Percentiles rank a stretch among this genome's conserved stretches.
phyloP scores from a whole-genome alignment of 1,140 invertebrate genomes.

The Drosophila pallidifrons region DNA sequence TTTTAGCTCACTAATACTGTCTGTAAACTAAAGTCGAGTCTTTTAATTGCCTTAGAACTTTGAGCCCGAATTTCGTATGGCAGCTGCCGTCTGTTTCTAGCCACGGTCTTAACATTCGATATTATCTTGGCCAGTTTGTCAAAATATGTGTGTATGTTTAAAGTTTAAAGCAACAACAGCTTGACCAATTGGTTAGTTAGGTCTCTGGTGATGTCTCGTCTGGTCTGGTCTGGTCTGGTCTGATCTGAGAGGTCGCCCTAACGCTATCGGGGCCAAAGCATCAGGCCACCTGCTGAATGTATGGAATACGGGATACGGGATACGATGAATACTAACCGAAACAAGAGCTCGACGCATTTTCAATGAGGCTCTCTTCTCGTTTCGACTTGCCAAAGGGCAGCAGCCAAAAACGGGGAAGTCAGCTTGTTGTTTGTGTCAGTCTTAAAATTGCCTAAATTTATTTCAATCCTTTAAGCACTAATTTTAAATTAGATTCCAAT shows the following conservation, averaged over 20 bases:
- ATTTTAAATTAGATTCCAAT: conserved; percentile 84
- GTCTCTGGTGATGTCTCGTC: conserved; percentile 5
- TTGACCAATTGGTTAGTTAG: conserved; percentile 46
- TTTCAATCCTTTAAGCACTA: conserved; percentile 82
- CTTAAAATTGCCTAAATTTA: conserved; percentile 75
- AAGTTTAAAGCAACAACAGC: conserved; percentile 24
- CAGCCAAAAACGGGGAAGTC: conserved; percentile 10
- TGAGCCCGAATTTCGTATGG: conserved; percentile 13
- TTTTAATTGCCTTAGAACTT: conserved; percentile 54
- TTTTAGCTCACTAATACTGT: conserved; percentile 1
- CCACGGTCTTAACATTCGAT: conserved; percentile 32
- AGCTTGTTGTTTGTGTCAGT: conserved; percentile 36
- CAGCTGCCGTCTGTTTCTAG: conserved; percentile 45
- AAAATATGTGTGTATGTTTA: conserved; percentile 22
- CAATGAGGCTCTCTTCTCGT: conserved; percentile 57
- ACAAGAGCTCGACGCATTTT: conserved; percentile 68
- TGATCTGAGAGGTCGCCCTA: conserved; percentile 29
- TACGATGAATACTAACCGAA: conserved; percentile 53
- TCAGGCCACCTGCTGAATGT: conserved; percentile 72
- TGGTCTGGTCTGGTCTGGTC: background rate
- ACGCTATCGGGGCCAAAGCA: conserved; percentile 55
- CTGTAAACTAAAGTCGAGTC: background rate
- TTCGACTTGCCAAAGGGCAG: conserved; percentile 25
- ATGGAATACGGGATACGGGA: background rate
- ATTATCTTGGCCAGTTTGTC: conserved; percentile 26